Percentiles rank a stretch among this genome's conserved stretches.
Conservation (phyloP, 2,888 invertebrate species). For the Melinaea marsaeus region DNA sequence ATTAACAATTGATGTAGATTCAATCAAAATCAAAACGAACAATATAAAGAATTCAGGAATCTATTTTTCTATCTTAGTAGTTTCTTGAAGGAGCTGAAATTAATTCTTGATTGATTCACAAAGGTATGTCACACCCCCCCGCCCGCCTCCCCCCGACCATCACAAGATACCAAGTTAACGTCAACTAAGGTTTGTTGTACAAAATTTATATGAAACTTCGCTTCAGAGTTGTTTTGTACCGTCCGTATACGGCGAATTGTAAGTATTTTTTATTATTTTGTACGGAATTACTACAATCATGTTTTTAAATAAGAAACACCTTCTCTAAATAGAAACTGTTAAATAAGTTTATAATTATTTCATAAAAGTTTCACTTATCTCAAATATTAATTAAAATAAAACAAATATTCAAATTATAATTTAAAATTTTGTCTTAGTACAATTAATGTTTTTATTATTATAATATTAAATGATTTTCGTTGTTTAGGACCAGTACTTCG, state of each 20-base stretch:
- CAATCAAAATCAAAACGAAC: constrained; percentile 36
- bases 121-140: constrained; percentile 51
- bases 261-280: background rate
- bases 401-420: no score
- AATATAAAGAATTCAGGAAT: no score
- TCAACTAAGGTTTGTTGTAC: constrained; percentile 69
- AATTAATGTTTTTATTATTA: constrained; percentile 2
- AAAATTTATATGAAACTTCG: constrained; percentile 73
- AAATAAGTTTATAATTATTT: no score
- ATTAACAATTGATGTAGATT: no score
- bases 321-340: no score
- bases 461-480: constrained; percentile 34
- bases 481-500: constrained; percentile 35
- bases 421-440: no score
- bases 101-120: constrained; percentile 73
- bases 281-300: background rate
- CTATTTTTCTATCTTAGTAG: background rate
- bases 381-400: no score
- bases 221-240: constrained; percentile 44
- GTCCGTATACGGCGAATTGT: constrained; percentile 37
- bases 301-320: no score
- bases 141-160: constrained; percentile 45
- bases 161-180: constrained; percentile 73
- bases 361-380: no score
- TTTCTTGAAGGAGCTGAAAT: constrained; percentile 47